These are phyloP conservation scores for Epinotia demarniana DNA, from an alignment of 2,888 invertebrate species.

Conservation along the genomic window DNA sequence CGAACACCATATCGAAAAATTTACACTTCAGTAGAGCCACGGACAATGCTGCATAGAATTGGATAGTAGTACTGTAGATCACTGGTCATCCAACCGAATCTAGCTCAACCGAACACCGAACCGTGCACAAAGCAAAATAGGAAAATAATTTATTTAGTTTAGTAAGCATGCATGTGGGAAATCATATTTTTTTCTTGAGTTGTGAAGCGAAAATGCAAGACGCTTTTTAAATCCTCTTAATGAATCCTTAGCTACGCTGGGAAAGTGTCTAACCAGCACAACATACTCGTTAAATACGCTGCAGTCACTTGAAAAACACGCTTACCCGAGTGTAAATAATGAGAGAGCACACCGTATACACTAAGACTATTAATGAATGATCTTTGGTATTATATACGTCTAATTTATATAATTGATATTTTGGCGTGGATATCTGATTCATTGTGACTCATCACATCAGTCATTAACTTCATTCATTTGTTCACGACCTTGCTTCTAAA, in stretches of 20 bases:
- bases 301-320: not conserved
- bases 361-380: slow-evolving; percentile 3
- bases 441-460: slow-evolving; percentile 27
- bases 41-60: slow-evolving; percentile 60
- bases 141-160: slow-evolving; percentile 1
- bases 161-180: not conserved
- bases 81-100: slow-evolving; percentile 30
- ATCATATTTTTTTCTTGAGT: not conserved
- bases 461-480: slow-evolving; percentile 35
- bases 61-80: slow-evolving; percentile 48
- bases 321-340: not conserved
- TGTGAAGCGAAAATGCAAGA: not conserved
- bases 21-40: slow-evolving; percentile 55
- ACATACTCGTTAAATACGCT: not conserved
- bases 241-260: not conserved
- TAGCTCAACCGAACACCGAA: not conserved
- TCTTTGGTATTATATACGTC: not conserved
- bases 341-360: not conserved
- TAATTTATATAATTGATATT: slow-evolving; percentile 9
- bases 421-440: slow-evolving; percentile 22
- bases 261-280: not conserved
- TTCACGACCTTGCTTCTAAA: slow-evolving; percentile 27
- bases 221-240: not conserved
- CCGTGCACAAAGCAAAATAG: not conserved
- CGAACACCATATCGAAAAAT: slow-evolving; percentile 48